Percentiles rank a stretch among this genome's conserved stretches.
Evolutionary conservation across 2,113 vertebrate genomes (phyloP).

Genomic region (Hippopotamus amphibius): DNA sequence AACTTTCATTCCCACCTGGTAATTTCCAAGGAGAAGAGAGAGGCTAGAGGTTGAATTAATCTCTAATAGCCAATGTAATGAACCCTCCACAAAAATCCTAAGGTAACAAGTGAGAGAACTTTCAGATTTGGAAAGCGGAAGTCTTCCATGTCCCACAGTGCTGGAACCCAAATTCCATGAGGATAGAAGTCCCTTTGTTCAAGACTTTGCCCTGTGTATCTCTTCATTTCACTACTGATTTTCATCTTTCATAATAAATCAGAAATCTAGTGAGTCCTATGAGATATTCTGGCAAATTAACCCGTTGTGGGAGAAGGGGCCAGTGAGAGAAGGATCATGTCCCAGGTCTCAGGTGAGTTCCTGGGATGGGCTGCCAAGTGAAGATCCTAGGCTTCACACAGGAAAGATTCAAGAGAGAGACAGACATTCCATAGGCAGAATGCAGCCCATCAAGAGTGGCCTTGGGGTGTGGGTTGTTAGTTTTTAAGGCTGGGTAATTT

Average conservation of each 20-base stretch:
- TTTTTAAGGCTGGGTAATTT: neutral
- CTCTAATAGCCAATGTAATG: neutral
- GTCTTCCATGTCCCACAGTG: neutral
- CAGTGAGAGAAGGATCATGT: neutral
- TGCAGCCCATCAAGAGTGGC: neutral
- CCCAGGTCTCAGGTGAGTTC: neutral
- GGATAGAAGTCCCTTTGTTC: neutral
- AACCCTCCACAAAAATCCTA: neutral
- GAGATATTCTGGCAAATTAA: neutral
- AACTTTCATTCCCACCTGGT: neutral
- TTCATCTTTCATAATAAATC: neutral
- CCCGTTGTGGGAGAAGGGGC: neutral
- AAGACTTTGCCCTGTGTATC: neutral
- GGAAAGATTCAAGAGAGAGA: neutral
- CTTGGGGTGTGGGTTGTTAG: too few relatives aligned
- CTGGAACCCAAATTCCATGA: neutral
- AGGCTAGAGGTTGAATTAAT: neutral
- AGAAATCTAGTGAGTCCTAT: neutral
- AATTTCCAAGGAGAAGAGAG: neutral
- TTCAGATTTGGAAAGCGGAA: neutral
- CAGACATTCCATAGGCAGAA: neutral
- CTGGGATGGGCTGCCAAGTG: neutral
- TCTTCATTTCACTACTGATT: neutral
- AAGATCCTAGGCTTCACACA: neutral
- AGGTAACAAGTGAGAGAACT: neutral